Conservation (phyloP, 2,888 invertebrate species). For the Icerya purchasi region DNA sequence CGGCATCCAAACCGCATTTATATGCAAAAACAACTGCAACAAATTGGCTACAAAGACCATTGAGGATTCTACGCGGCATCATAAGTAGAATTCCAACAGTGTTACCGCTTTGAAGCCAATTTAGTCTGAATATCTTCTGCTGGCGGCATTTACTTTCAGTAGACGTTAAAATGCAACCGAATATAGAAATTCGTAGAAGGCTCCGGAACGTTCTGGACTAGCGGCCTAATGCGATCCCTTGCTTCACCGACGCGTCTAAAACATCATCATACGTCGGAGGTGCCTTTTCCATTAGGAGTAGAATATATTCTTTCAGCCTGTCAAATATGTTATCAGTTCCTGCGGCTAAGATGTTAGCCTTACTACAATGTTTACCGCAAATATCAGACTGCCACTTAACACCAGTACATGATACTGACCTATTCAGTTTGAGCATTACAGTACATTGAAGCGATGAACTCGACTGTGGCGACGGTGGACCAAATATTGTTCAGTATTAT, state of each 20-base stretch:
- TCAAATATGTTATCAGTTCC: not conserved
- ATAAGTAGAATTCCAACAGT: too few species aligned
- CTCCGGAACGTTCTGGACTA: not conserved
- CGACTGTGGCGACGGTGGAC: too few species aligned
- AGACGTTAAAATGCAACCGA: not conserved
- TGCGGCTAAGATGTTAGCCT: not conserved
- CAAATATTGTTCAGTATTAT: too few species aligned
- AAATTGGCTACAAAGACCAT: too few species aligned
- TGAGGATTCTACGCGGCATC: too few species aligned
- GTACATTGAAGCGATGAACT: not conserved
- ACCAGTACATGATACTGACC: not conserved
- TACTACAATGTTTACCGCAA: not conserved
- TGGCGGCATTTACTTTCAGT: not conserved
- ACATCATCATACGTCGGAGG: not conserved
- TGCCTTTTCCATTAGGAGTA: not conserved
- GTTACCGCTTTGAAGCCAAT: not conserved
- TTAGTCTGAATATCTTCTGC: not conserved
- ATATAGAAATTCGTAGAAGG: not conserved
- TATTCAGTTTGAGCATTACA: not conserved
- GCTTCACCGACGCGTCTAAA: not conserved
- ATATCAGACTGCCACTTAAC: too few species aligned
- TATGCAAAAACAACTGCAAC: too few species aligned
- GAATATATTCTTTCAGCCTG: not conserved
- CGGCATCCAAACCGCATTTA: too few species aligned
- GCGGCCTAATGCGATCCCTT: not conserved